These are phyloP conservation scores for Cyanoderma ruficeps DNA, from an alignment of 2,113 vertebrate genomes.

Conservation along the genomic window DNA sequence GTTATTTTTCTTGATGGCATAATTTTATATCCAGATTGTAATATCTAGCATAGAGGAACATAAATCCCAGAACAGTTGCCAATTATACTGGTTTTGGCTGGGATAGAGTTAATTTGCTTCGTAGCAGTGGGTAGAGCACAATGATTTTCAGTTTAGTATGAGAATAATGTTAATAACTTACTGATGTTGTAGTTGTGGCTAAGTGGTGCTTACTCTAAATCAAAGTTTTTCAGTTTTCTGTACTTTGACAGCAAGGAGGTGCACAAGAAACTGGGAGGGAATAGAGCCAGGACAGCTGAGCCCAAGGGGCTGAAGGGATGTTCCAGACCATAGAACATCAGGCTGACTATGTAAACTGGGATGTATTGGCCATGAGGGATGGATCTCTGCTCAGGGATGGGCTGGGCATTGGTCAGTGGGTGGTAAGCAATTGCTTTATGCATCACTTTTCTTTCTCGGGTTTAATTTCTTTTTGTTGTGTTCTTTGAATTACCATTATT, in stretches of 20 bases:
- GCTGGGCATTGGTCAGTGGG: background rate
- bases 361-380: background rate
- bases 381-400: background rate
- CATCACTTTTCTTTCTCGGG: background rate
- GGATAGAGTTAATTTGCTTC: background rate
- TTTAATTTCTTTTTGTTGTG: background rate
- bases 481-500: background rate
- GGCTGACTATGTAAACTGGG: background rate
- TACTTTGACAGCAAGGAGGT: background rate
- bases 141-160: background rate
- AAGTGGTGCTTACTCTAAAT: background rate
- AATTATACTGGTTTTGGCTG: background rate
- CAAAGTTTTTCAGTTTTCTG: background rate
- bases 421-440: background rate
- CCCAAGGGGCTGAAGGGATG: background rate
- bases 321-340: accelerated
- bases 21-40: background rate
- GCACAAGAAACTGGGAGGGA: background rate
- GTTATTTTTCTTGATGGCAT: background rate
- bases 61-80: background rate
- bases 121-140: background rate
- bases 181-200: background rate
- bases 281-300: background rate
- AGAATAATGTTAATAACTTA: background rate
- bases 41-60: background rate